A percentile compares a stretch with the other conserved stretches of the same genome.
These are phyloP conservation scores for Alloplasta piceator DNA, from an alignment of 2,888 invertebrate species.

Conservation along the genomic window DNA sequence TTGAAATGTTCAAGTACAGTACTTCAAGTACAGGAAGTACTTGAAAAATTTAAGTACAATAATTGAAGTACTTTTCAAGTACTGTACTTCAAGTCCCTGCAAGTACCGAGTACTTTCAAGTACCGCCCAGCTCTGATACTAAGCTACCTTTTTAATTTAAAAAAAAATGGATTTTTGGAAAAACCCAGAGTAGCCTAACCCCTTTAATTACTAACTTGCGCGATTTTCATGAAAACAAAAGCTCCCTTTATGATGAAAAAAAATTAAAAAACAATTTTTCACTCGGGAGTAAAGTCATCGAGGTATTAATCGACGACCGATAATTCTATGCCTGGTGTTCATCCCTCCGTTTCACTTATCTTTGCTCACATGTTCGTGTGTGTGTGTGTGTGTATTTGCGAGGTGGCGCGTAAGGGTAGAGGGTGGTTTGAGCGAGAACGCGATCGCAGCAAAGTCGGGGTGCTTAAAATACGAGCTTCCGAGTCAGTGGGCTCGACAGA, in stretches of 20 bases:
- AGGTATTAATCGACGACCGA: constrained; percentile 57
- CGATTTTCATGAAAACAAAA: too few species aligned
- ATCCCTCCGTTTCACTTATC: constrained; percentile 1
- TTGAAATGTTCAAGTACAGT: too few species aligned
- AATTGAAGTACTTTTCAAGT: too few species aligned
- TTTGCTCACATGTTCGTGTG: constrained; percentile 3
- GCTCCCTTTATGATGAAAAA: neutral
- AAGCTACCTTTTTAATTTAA: too few species aligned
- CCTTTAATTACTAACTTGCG: too few species aligned
- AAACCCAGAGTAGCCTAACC: too few species aligned
- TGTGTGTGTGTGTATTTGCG: neutral
- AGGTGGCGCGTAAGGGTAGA: constrained; percentile 20
- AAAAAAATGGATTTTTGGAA: too few species aligned
- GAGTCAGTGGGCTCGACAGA: constrained; percentile 62
- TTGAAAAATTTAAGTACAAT: too few species aligned
- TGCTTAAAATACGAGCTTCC: constrained; percentile 67
- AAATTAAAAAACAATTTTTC: constrained; percentile 12
- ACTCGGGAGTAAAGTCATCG: constrained; percentile 15
- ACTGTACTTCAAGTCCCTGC: too few species aligned
- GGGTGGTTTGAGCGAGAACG: constrained; percentile 51
- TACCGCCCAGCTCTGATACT: too few species aligned
- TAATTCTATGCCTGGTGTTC: constrained; percentile 39
- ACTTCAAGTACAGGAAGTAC: too few species aligned
- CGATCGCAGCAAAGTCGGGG: constrained; percentile 42
- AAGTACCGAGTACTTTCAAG: too few species aligned